A percentile compares a stretch with the other conserved stretches of the same genome.
phyloP scores from a whole-genome alignment of 2,113 vertebrate genomes.

The Myiopsitta monachus region DNA sequence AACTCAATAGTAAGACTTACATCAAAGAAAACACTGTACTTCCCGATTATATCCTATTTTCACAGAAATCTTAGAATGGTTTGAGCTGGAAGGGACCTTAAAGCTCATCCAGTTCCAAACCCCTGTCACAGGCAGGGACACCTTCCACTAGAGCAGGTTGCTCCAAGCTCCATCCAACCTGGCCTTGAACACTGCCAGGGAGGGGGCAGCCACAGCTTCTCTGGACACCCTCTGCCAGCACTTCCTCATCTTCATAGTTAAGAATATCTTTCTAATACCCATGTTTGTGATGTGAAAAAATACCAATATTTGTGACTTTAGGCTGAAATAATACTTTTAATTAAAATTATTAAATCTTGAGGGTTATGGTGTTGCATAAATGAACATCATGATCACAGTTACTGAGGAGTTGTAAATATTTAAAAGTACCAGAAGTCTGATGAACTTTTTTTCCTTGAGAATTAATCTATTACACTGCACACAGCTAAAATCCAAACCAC shows the following conservation, averaged over 20 bases:
- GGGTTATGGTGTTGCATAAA: not conserved
- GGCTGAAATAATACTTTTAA: slow-evolving; percentile 35
- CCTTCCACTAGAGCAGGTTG: not conserved
- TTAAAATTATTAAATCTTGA: slow-evolving; percentile 60
- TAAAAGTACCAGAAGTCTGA: slow-evolving; percentile 44
- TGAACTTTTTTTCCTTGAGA: not conserved
- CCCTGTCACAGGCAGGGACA: not conserved
- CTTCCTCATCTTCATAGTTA: not conserved
- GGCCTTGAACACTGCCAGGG: not conserved
- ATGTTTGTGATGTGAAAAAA: not conserved
- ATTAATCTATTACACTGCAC: not conserved
- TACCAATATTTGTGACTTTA: not conserved
- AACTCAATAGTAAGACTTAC: not conserved
- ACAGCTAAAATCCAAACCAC: not conserved
- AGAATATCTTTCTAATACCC: not conserved
- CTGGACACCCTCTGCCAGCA: not conserved
- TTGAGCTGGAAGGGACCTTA: not conserved
- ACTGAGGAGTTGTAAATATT: slow-evolving; percentile 21
- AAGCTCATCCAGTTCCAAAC: not conserved
- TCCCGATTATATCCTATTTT: not conserved
- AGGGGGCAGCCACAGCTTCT: not conserved
- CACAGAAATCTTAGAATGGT: not conserved
- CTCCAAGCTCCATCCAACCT: not conserved
- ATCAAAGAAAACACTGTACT: not conserved
- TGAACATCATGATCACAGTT: slow-evolving; percentile 22